These are phyloP conservation scores for Emydocephalus ijimae DNA, from an alignment of 2,113 vertebrate species.

Conservation along the genomic window DNA sequence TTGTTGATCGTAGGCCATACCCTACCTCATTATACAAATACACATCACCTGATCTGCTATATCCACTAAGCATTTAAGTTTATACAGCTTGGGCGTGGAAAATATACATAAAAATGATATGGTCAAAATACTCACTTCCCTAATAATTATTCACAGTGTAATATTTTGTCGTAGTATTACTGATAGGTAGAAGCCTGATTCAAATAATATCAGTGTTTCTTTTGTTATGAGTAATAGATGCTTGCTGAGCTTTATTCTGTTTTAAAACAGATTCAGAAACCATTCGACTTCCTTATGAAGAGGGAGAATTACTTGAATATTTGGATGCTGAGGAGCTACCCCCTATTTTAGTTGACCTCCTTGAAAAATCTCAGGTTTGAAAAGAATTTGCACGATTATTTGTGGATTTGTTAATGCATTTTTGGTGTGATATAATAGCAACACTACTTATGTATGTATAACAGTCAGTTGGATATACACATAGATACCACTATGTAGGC, in stretches of 20 bases:
- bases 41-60: no score
- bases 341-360: constrained; percentile 95
- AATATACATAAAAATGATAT: no score
- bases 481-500: background rate
- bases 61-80: no score
- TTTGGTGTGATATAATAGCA: background rate
- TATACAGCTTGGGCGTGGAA: no score
- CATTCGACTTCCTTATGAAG: constrained; percentile 95
- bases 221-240: background rate
- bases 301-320: constrained; percentile 94
- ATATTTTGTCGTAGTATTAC: background rate
- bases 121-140: no score
- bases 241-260: background rate
- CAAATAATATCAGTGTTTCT: background rate
- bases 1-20: no score
- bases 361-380: constrained; percentile 97
- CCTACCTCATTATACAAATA: no score
- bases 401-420: accelerated
- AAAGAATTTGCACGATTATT: background rate
- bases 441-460: background rate
- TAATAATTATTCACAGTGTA: background rate
- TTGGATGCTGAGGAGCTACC: constrained; percentile 96
- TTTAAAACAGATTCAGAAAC: constrained; percentile 90
- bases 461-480: background rate
- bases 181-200: background rate